Evolutionary conservation across 2,888 invertebrate species (phyloP), one percentile per base, ranked within the genome.

Genomic region (Aspidiotus rigidus): DNA sequence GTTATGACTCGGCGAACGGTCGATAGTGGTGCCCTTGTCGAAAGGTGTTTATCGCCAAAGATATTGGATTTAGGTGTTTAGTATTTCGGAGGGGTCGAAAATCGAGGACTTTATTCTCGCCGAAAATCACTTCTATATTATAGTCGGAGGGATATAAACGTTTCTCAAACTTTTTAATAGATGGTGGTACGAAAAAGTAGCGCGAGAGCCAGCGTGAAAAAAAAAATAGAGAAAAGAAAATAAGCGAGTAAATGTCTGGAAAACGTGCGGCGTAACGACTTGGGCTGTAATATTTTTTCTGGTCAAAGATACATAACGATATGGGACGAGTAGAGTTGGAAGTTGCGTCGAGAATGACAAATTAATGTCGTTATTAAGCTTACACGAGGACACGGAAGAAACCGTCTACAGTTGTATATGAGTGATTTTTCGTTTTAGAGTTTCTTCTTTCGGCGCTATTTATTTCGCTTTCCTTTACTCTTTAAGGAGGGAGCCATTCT

Each of bases 51-150:
- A 49, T 49, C 49, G 49, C 49, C 49, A 62, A 15, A 66, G 41
- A 56, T 66, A 66, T 66, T 66, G 66, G 57, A 59, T 66, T 66
- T 66, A 44, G 66, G 57, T 66, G 66, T 66, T 57, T 11, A 44
- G 17, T 17, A 59, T 59, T 59, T 28, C 66, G 44, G 42, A 44
- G 59, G 59, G 66, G 57, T 64, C 7, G 59, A 39, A 28, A 11
- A 17, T 59, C 59, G 59, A 59, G 59, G 59, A 59, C 59, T 59
- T 59, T 59, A 59, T 59, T 59, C 39, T 59, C 16, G 28, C 59
- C 59, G 17, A 28, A 55, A 59, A 59, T 59, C 59, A 59, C 59
- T 59, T 59, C 59, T 16, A 16, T 28, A 28, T 28, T 28, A 28
- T 28, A 59, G 59, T 59, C 39, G 28, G 17, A 39, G 28, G 28